Evolutionary conservation across 2,113 vertebrate species (phyloP), one percentile per base, ranked within the genome.

Genomic region (Dipodomys merriami): DNA sequence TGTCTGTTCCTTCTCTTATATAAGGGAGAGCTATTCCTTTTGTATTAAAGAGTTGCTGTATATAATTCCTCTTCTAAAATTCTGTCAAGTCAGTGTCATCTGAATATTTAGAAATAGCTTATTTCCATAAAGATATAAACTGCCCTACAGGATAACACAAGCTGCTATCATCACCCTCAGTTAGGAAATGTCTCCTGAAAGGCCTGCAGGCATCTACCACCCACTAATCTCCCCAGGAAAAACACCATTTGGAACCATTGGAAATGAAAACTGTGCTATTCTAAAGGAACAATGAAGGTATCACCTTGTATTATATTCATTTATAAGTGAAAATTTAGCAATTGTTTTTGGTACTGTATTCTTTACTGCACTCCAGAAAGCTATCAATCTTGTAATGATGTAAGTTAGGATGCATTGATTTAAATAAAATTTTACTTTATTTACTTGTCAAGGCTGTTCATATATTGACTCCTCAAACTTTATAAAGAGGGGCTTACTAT

Each of bases 111-210:
- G 5, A 25, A 13, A 76, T 1, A 33, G 9, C 0, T 62, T 46
- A 6, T 90, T 23, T 90, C 46, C 71, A 1, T 23, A 46, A 39
- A 62, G 2, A 8, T 13, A 64, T 9, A 29, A 0, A 2, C 2
- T 74, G 20, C 33, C 13, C 20, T 68, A 3, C 5, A 20, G 83
- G 29, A 62, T 35, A 35, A 23, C 7, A 64, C 18, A 68, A 77
- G 4, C 6, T 46, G 27, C 0, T 22, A 13, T 71, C 27, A 53
- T 71, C 2, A 53, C 22, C 27, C 19, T 19, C 1, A 25, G 1
- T 65, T 13, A 62, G 30, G 18, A 73, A 49, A 15, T 64, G 16
- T 67, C 10, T 88, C 4, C 9, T 25, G 67, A 39, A 64, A 89
- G 35, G 2, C 2, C 22, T 33, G 5, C 16, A 65, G 25, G 3